Base-by-base conservation (phyloP, 37 sponge, comb jelly and placozoan species). In the Crambe crambe region DNA sequence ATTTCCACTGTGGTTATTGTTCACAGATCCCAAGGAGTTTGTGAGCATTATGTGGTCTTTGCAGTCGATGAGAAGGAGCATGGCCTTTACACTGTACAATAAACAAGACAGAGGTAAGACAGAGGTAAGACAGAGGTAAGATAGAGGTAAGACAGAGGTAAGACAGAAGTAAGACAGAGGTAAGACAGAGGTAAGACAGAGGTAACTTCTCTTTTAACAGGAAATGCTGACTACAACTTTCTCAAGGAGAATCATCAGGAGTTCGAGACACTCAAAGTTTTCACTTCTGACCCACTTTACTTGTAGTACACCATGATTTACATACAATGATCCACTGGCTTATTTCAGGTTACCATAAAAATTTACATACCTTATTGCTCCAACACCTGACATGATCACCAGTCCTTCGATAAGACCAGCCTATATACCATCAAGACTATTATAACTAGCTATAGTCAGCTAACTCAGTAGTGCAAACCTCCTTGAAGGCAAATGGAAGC, bases 401-500 rank as follows among this genome's bases (percentile, higher is more conserved):
- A 80, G 56, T 29, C 97, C 97, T 60, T 96, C 97, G 3, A 93
- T 72, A 17, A 96, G 40, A 26, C 97, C 97, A 82, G 89, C 91
- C 96, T 95, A 62, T 34, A 76, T 6, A 76, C 25, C 6, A 29
- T 40, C 37, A 36, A 40, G 43, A 65, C 43, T 54, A 5, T 42
- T 22, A 29, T 18, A 75, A 66, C 22, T 37, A 42, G 21, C n/a
- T 26, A 29, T 38, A n/a, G n/a, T n/a, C 29, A n/a, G 17, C 4
- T 37, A 6, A 5, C 30, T 78, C 30, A 12, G 30, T 41, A 37
- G 56, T 30, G 31, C 79, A 3, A 21, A 96, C 98, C 83, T 97
- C 96, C 82, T 85, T 95, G 88, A 95, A 97, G 29, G 98, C 98
- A 72, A 87, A 97, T 0, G 98, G 98, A 0, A 97, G 82, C 5